These are phyloP conservation scores for Asarcornis scutulata DNA, from an alignment of 2,113 vertebrate species.

Conservation along the genomic window DNA sequence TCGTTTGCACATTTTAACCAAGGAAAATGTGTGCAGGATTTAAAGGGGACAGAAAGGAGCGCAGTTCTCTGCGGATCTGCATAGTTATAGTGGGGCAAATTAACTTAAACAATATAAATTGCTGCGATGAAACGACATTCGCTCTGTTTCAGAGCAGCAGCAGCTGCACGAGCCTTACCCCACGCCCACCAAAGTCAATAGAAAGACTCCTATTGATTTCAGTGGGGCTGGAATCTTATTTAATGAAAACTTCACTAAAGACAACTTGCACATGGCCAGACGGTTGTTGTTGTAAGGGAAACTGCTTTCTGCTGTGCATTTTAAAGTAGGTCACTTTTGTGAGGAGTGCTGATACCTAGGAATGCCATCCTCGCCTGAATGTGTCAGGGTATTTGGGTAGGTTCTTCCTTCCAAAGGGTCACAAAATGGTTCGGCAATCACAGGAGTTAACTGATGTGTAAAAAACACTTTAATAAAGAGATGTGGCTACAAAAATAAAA, in stretches of 20 bases:
- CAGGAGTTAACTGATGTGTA: background rate
- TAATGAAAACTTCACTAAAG: background rate
- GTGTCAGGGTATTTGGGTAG: rapidly evolving
- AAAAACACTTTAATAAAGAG: background rate
- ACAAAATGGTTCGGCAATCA: rapidly evolving
- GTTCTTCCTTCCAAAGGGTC: rapidly evolving
- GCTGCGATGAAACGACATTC: rapidly evolving
- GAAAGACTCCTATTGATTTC: background rate
- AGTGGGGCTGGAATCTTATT: background rate
- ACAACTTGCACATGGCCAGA: background rate
- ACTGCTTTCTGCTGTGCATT: background rate
- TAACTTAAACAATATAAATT: background rate
- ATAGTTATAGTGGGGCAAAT: background rate
- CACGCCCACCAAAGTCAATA: background rate
- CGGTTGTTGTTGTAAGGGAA: background rate
- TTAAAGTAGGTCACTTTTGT: rapidly evolving
- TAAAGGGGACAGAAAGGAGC: background rate
- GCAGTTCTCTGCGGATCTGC: background rate
- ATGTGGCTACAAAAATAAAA: background rate
- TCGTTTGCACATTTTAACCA: rapidly evolving
- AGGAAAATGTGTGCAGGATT: background rate
- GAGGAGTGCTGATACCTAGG: background rate
- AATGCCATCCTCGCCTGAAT: background rate
- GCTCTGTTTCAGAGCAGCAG: background rate
- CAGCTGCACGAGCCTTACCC: background rate